These are phyloP conservation scores for Nowickia ferox DNA, from an alignment of 2,888 invertebrate species.

Conservation along the genomic window DNA sequence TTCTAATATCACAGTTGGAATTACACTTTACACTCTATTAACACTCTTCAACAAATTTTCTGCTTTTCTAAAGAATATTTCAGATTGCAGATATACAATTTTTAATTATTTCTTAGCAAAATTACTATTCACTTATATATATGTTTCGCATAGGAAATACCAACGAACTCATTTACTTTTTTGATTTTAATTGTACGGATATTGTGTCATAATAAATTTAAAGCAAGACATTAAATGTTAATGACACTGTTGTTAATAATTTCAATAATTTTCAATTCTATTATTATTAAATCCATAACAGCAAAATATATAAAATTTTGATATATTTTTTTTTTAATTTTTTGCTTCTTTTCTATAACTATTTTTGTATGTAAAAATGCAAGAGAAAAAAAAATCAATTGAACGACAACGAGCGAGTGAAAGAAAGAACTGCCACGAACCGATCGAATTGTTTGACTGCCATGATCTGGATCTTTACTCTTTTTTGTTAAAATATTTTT, in stretches of 20 bases:
- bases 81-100: background rate
- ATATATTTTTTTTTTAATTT: slow-evolving; percentile 1
- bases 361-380: slow-evolving; percentile 32
- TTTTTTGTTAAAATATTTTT: slow-evolving; percentile 43
- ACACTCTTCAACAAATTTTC: slow-evolving; percentile 21
- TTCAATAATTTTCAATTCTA: slow-evolving; percentile 52
- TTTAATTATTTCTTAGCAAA: slow-evolving; percentile 11
- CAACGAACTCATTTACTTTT: slow-evolving; percentile 35
- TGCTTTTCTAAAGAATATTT: background rate
- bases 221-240: slow-evolving; percentile 57
- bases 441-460: slow-evolving; percentile 70
- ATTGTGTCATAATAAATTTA: slow-evolving; percentile 57
- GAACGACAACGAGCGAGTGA: slow-evolving; percentile 50
- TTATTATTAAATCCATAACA: slow-evolving; percentile 45
- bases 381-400: slow-evolving; percentile 37
- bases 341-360: slow-evolving; percentile 40
- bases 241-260: slow-evolving; percentile 52
- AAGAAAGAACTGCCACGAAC: slow-evolving; percentile 66
- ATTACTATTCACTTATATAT: slow-evolving; percentile 40
- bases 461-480: slow-evolving; percentile 62
- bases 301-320: background rate
- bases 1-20: too few relatives aligned
- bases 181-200: slow-evolving; percentile 12
- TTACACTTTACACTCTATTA: background rate
- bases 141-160: slow-evolving; percentile 29